Conservation (phyloP, 2,797 vertebrate genomes). For the Xenopus petersii region DNA sequence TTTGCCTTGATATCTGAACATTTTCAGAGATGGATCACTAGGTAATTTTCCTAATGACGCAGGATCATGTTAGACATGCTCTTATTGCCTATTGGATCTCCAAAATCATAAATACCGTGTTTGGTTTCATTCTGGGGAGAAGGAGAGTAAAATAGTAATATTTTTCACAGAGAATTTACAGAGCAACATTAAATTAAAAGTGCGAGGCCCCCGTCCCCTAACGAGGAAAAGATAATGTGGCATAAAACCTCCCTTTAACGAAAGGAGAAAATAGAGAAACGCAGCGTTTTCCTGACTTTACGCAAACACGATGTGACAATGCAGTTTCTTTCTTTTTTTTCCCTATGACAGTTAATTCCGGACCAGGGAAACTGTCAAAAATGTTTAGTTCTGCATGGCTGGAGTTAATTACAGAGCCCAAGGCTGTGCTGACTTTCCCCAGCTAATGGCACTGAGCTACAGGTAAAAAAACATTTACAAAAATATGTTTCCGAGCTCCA, state of each 20-base stretch:
- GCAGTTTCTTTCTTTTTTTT: slow-evolving; percentile 86
- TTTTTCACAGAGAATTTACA: slow-evolving; percentile 37
- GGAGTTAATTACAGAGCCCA: slow-evolving; percentile 94
- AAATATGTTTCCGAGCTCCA: slow-evolving; percentile 80
- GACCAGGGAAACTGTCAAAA: slow-evolving; percentile 95
- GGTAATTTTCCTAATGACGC: slow-evolving; percentile 48
- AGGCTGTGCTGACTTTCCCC: slow-evolving; percentile 78
- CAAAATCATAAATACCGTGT: background rate
- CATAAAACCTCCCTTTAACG: slow-evolving; percentile 65
- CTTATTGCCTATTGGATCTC: slow-evolving; percentile 31
- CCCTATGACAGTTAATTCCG: slow-evolving; percentile 94
- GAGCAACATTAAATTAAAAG: slow-evolving; percentile 69
- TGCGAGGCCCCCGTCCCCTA: slow-evolving; percentile 73
- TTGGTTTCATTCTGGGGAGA: too few relatives aligned
- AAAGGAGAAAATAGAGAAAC: slow-evolving; percentile 64
- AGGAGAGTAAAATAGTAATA: background rate
- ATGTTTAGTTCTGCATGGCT: slow-evolving; percentile 95
- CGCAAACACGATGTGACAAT: slow-evolving; percentile 87
- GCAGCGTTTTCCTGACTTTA: slow-evolving; percentile 70
- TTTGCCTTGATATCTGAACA: slow-evolving; percentile 34
- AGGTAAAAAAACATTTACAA: slow-evolving; percentile 90
- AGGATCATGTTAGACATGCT: slow-evolving; percentile 17
- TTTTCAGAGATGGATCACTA: slow-evolving; percentile 42
- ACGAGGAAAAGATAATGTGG: slow-evolving; percentile 77
- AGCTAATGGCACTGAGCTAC: slow-evolving; percentile 91